Evolutionary conservation across 2,888 invertebrate species (phyloP), one percentile per base, ranked within the genome.

Genomic region (Mechanitis messenoides): DNA sequence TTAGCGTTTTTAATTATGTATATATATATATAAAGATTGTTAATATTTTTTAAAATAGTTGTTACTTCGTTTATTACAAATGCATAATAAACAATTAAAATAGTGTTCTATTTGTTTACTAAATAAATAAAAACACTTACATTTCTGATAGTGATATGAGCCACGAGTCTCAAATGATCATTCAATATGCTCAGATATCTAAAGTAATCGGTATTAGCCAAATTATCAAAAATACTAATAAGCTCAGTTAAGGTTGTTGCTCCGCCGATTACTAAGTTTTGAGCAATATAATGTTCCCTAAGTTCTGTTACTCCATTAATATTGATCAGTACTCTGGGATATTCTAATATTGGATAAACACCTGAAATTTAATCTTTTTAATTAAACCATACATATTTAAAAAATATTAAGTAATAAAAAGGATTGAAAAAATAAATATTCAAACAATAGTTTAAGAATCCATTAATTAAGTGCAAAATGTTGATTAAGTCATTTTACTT

Each of bases 61-160:
- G 35, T 5, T 1, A 35, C 35, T 35, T 35, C 6, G 35, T 35
- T 35, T 35, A 6, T 35, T 35, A 35, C 2, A 35, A 35, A 35
- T 35, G 6, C 3, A 35, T 35, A 5, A 35, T 35, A 35, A 35
- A 6, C 6, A 5, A 5, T 35, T 5, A 6, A 35, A 35, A 35
- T 35, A 35, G 20, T 42, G 9, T 9, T 42, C 42, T 9, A 9
- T 42, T 9, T 11, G 3, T 50, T n/a, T 4, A 33, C 5, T 11
- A 53, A 42, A 31, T 28, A 33, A 4, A 45, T n/a, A 33, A 58
- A 38, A 6, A 31, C 33, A 79, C 92, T 87, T 80, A 94, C 93
- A 81, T 95, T 95, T 80, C 95, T 86, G 0, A 95, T 92, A 42
- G 94, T 92, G 50, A 93, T 91, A 76, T 92, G 93, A 2, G 94